Base-by-base conservation (phyloP, 1,140 invertebrate genomes). In the Hirudo medicinalis region DNA sequence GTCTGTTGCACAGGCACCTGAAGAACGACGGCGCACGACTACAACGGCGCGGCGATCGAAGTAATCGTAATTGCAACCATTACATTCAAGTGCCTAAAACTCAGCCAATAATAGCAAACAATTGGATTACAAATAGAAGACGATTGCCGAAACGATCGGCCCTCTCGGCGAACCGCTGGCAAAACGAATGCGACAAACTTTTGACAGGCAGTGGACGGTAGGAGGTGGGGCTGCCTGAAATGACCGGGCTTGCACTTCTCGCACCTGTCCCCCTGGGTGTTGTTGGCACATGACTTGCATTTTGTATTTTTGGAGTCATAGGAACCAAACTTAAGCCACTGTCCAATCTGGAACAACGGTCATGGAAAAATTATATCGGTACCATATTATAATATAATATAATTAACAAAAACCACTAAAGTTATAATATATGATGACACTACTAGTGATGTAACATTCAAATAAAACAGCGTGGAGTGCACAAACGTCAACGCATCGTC, bases 1-100 rank as follows among this genome's bases (percentile, higher is more conserved):
- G 94, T 0, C 92, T 92, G 79, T 97, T 90, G 80, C 94, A 97
- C 78, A 94, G 88, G 78, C 92, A 94, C 69, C 84, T 83, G 11
- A 82, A 70, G 0, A 75, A 76, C 72, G 19, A 67, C 71, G 49
- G 20, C 17, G 20, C 25, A 19, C n/a, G 20, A 67, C 25, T 8
- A 36, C 20, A 27, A 25, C 22, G 22, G 20, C 25, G 11, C 11
- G 40, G 40, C 40, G 11, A 40, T 11, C 11, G 11, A 40, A 40
- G 15, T 49, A 11, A 49, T 49, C 43, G 11, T 17, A 49, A 49
- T 9, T 6, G 32, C 32, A 2, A 36, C 32, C 32, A 36, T 6
- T 36, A 36, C n/a, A n/a, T n/a, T n/a, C n/a, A n/a, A n/a, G n/a
- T n/a, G n/a, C n/a, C n/a, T n/a, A n/a, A n/a, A n/a, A n/a, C n/a